Percentiles rank a stretch among this genome's conserved stretches.
These are phyloP conservation scores for Danio rerio DNA, from an alignment of 2,113 vertebrate species.

Conservation along the genomic window DNA sequence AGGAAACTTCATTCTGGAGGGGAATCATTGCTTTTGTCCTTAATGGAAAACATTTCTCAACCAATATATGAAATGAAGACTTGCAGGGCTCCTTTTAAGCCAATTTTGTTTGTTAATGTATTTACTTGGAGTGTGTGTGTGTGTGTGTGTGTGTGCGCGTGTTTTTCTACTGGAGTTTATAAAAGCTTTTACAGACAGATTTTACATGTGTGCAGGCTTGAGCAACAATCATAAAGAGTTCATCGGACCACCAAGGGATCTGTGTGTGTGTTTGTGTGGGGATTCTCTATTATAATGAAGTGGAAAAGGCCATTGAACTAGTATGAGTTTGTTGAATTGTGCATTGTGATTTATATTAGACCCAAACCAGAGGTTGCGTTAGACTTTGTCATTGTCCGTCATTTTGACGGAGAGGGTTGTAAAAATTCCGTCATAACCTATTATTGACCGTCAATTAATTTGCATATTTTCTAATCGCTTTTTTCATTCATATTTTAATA, in stretches of 20 bases:
- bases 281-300: not conserved
- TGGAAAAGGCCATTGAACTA: not conserved
- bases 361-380: too few species aligned
- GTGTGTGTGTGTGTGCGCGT: not conserved
- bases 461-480: too few species aligned
- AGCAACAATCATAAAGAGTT: conserved; percentile 30
- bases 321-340: conserved; percentile 7
- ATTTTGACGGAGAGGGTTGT: too few species aligned
- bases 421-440: too few species aligned
- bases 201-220: conserved; percentile 45
- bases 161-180: conserved; percentile 49
- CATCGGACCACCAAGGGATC: conserved; percentile 40
- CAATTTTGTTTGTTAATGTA: conserved; percentile 44
- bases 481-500: too few species aligned
- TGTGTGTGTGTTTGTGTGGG: conserved; percentile 43
- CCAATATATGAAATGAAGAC: conserved; percentile 26
- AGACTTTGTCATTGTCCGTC: too few species aligned
- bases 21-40: conserved; percentile 8
- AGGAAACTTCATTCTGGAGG: not conserved
- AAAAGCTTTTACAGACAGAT: conserved; percentile 37
- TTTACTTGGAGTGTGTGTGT: conserved; percentile 34
- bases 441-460: too few species aligned
- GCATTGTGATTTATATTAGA: not conserved
- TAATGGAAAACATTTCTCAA: conserved; percentile 51
- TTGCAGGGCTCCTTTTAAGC: conserved; percentile 7